Conservation (phyloP, 2,113 vertebrate genomes). For the Chaenogobius annularis region DNA sequence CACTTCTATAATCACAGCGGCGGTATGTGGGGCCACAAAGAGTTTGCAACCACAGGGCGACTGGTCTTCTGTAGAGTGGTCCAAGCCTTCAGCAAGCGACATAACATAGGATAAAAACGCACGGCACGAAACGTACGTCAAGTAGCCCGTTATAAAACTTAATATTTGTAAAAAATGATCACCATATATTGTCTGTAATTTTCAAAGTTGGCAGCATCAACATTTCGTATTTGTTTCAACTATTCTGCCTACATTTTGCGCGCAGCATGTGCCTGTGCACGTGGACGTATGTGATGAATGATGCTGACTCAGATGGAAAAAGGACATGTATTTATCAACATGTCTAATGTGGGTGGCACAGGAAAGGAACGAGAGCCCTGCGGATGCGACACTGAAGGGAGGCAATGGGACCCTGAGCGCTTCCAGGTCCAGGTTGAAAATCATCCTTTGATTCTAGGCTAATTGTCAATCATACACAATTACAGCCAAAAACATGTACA, state of each 20-base stretch:
- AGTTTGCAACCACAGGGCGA: constrained; percentile 66
- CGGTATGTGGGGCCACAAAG: constrained; percentile 75
- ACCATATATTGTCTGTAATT: constrained; percentile 11
- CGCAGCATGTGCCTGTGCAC: constrained; percentile 30
- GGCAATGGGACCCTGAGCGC: constrained; percentile 60
- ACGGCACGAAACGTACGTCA: constrained; percentile 47
- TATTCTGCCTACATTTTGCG: constrained; percentile 20
- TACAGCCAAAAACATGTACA: constrained; percentile 78
- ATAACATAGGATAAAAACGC: constrained; percentile 47
- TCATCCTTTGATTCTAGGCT: constrained; percentile 70
- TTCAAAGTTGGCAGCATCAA: constrained; percentile 17
- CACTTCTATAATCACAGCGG: constrained; percentile 72
- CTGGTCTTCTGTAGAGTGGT: constrained; percentile 65
- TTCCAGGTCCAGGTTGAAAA: constrained; percentile 77
- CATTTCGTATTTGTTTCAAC: neutral
- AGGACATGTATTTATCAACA: constrained; percentile 69
- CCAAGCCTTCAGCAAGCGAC: constrained; percentile 51
- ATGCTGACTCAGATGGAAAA: constrained; percentile 65
- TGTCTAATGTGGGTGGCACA: constrained; percentile 43
- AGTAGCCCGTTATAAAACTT: neutral
- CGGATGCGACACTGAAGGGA: constrained; percentile 44
- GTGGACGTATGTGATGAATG: constrained; percentile 67
- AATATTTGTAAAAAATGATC: neutral
- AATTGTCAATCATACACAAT: constrained; percentile 73
- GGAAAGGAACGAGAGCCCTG: constrained; percentile 51